Evolutionary conservation across 2,113 vertebrate species (phyloP).

Genomic region (Myotis yumanensis): DNA sequence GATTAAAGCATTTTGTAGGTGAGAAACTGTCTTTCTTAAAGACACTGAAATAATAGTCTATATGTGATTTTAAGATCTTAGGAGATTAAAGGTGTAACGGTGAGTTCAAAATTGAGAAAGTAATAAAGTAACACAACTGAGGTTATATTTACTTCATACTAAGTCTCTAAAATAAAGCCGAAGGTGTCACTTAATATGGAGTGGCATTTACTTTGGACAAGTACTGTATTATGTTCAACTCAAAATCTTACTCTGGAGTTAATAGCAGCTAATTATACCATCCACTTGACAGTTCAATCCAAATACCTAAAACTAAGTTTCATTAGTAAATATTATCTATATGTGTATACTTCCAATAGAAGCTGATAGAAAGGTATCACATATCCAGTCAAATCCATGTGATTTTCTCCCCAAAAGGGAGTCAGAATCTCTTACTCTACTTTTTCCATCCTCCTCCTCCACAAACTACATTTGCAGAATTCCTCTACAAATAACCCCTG

Average conservation of each 20-base stretch:
- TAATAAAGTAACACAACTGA: neutral
- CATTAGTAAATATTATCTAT: neutral
- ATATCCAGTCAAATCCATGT: neutral
- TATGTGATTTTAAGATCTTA: neutral
- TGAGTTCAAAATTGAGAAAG: neutral
- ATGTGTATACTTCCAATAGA: neutral
- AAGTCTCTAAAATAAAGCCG: neutral
- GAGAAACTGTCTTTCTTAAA: neutral
- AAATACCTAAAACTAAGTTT: neutral
- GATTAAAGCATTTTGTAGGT: neutral
- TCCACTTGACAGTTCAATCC: neutral
- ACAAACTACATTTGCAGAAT: neutral
- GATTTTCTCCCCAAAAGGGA: neutral
- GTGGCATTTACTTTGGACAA: neutral
- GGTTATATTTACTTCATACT: neutral
- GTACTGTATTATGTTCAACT: neutral
- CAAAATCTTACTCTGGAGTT: neutral
- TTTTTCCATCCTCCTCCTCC: neutral
- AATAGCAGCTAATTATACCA: neutral
- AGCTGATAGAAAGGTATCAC: neutral
- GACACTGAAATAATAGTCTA: neutral
- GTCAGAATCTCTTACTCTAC: neutral
- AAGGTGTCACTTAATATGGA: neutral
- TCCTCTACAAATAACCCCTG: neutral
- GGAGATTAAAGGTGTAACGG: neutral